These are phyloP conservation scores for Brenthis hecate DNA, from an alignment of 2,888 invertebrate genomes.

Conservation along the genomic window DNA sequence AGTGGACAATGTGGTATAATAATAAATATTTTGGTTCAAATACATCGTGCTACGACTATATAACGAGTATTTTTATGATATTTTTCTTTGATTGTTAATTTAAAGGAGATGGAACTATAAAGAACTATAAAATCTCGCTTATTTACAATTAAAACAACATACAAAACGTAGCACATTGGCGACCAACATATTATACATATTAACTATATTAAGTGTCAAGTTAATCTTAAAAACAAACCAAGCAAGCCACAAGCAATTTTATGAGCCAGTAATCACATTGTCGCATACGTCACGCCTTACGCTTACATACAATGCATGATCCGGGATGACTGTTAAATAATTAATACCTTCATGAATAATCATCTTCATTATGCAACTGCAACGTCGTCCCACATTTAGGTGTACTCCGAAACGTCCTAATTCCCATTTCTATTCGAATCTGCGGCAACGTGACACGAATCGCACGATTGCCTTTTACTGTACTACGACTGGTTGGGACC, in stretches of 20 bases:
- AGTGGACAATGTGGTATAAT: too few relatives aligned
- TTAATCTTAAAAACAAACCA: not conserved
- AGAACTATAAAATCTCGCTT: too few relatives aligned
- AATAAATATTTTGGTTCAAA: too few relatives aligned
- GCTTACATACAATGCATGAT: slow-evolving; percentile 23
- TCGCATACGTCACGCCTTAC: slow-evolving; percentile 21
- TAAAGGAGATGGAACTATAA: too few relatives aligned
- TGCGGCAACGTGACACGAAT: slow-evolving; percentile 59
- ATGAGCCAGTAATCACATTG: slow-evolving; percentile 6
- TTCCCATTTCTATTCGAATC: slow-evolving; percentile 55
- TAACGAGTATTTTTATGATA: too few relatives aligned
- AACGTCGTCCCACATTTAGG: slow-evolving; percentile 42
- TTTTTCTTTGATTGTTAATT: too few relatives aligned
- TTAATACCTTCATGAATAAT: slow-evolving; percentile 30
- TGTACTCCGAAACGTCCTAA: slow-evolving; percentile 52
- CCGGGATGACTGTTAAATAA: slow-evolving; percentile 28
- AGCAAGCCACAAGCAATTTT: not conserved
- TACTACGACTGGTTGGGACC: slow-evolving; percentile 51
- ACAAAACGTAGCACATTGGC: too few relatives aligned
- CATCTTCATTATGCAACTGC: slow-evolving; percentile 38
- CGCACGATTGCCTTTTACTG: slow-evolving; percentile 58
- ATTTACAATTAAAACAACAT: too few relatives aligned
- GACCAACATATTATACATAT: too few relatives aligned
- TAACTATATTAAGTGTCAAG: not conserved
- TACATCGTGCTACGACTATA: too few relatives aligned